Percentiles rank a stretch among this genome's conserved stretches.
phyloP scores from a whole-genome alignment of 2,888 invertebrate genomes.

The Rutpela maculata region DNA sequence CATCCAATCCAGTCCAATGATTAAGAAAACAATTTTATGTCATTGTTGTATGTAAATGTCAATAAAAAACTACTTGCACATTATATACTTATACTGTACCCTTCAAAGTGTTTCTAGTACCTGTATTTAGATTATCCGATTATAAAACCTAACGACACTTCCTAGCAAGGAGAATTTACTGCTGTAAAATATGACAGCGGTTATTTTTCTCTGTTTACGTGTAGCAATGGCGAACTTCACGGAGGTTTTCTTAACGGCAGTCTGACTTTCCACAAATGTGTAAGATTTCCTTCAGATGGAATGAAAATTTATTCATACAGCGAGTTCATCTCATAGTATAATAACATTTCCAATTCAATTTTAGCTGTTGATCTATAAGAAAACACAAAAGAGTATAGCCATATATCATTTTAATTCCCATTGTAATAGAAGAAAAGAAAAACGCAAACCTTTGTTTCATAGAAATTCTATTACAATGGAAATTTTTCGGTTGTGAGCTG shows the following conservation, averaged over 20 bases:
- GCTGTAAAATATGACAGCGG: not conserved
- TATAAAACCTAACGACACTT: not conserved
- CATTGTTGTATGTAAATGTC: not conserved
- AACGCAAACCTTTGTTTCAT: conserved; percentile 10
- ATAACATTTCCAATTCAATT: conserved; percentile 22
- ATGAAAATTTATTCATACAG: conserved; percentile 2
- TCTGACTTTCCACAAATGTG: not conserved
- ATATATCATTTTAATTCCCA: conserved; percentile 21
- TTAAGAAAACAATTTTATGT: not conserved
- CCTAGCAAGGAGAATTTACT: too few relatives aligned
- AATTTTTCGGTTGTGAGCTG: not conserved
- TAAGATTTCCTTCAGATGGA: not conserved
- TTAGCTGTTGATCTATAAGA: conserved; percentile 8
- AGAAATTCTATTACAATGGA: not conserved
- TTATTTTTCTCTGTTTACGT: not conserved
- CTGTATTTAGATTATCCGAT: not conserved
- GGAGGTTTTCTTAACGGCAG: not conserved
- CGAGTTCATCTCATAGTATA: not conserved
- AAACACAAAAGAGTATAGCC: conserved; percentile 1
- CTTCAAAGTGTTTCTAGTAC: not conserved
- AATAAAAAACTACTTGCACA: not conserved
- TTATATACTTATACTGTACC: not conserved
- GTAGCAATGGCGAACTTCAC: not conserved
- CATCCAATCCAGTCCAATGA: too few relatives aligned
- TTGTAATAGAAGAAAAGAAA: not conserved